Conservation (phyloP, 64 coral and sea anemone species). For the Porites lutea region DNA sequence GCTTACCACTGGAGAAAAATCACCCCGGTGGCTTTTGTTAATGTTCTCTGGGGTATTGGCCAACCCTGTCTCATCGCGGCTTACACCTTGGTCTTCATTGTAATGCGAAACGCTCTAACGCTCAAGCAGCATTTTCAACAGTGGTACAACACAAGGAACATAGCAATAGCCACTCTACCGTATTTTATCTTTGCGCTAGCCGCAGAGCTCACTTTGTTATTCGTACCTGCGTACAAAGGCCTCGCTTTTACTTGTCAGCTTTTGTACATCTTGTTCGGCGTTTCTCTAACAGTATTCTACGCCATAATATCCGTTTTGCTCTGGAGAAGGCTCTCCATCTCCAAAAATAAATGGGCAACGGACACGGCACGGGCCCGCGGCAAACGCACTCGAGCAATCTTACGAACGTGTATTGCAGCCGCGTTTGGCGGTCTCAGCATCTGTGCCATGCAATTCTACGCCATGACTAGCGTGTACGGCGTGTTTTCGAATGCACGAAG, state of each 20-base stretch:
- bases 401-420: conserved; percentile 36
- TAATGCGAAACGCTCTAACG: conserved; percentile 62
- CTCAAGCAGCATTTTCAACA: conserved; percentile 57
- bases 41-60: conserved; percentile 65
- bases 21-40: conserved; percentile 4
- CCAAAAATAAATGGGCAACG: background rate
- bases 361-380: background rate
- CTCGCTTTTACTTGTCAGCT: conserved; percentile 63
- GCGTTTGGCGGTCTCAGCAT: conserved; percentile 34
- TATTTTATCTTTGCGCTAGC: conserved; percentile 65
- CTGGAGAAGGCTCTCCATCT: conserved; percentile 27
- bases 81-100: conserved; percentile 67
- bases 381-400: conserved; percentile 36
- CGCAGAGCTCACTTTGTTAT: conserved; percentile 49
- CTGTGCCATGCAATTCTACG: conserved; percentile 55
- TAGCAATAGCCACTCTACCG: conserved; percentile 45
- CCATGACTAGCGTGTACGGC: conserved; percentile 54
- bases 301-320: conserved; percentile 23
- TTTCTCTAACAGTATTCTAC: conserved; percentile 55
- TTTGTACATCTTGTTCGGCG: conserved; percentile 28
- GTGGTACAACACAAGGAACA: conserved; percentile 74
- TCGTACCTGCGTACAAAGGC: conserved; percentile 25
- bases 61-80: conserved; percentile 73
- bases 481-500: conserved; percentile 48
- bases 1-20: conserved; percentile 54